These are phyloP conservation scores for Erethizon dorsatum DNA, from an alignment of 2,797 vertebrate genomes.

Conservation along the genomic window DNA sequence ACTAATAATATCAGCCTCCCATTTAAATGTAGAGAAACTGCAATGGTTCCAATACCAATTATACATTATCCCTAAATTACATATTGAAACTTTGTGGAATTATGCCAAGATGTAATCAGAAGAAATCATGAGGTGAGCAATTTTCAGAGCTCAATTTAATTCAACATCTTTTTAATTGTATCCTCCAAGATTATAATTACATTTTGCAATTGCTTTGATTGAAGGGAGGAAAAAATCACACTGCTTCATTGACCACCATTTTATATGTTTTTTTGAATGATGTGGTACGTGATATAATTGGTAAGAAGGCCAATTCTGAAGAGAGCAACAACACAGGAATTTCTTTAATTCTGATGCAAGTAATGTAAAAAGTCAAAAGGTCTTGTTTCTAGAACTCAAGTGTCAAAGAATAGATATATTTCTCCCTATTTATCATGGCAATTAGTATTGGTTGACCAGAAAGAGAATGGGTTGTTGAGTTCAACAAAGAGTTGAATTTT, in stretches of 20 bases:
- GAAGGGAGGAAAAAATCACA: background rate
- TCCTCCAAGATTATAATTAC: slow-evolving; percentile 81
- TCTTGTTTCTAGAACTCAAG: background rate
- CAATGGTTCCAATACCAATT: slow-evolving; percentile 71
- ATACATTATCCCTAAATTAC: slow-evolving; percentile 80
- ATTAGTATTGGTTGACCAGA: background rate
- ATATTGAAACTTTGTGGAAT: slow-evolving; percentile 78
- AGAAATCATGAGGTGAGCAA: slow-evolving; percentile 82
- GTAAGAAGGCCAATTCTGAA: background rate
- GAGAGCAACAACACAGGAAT: background rate
- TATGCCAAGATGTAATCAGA: slow-evolving; percentile 81
- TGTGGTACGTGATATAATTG: background rate
- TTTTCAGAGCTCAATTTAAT: slow-evolving; percentile 84
- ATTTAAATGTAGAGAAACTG: slow-evolving; percentile 65
- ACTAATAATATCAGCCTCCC: slow-evolving; percentile 78
- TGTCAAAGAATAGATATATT: background rate
- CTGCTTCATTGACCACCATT: slow-evolving; percentile 51
- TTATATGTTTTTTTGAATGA: background rate
- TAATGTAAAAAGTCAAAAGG: background rate
- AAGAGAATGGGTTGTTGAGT: background rate
- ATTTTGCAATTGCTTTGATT: slow-evolving; percentile 68
- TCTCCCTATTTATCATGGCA: background rate
- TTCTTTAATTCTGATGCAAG: background rate
- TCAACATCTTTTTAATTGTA: slow-evolving; percentile 78
- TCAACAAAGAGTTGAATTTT: background rate